A percentile compares a stretch with the other conserved stretches of the same genome.
Conservation (phyloP, 2,797 vertebrate species). For the Lutjanus argentimaculatus region DNA sequence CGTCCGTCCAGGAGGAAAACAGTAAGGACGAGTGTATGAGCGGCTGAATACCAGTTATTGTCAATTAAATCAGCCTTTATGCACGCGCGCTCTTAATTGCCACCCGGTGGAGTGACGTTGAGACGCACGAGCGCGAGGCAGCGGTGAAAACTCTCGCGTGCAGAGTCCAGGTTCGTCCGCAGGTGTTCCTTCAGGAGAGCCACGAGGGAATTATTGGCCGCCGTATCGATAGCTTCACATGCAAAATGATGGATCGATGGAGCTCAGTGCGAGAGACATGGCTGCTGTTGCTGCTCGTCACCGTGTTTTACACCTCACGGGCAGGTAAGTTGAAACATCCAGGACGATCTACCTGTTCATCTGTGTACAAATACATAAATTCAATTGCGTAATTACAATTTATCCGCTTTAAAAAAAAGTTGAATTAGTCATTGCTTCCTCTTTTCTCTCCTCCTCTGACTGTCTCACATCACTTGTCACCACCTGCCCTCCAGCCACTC, state of each 20-base stretch:
- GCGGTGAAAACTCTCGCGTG: conserved; percentile 15
- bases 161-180: conserved; percentile 22
- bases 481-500: conserved; percentile 24
- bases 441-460: neutral
- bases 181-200: conserved; percentile 55
- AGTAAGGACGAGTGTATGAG: neutral
- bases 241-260: conserved; percentile 68
- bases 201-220: conserved; percentile 22
- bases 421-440: neutral
- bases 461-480: conserved; percentile 38
- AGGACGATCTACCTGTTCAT: neutral
- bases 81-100: conserved; percentile 45
- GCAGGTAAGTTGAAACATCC: conserved; percentile 71
- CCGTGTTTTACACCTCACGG: conserved; percentile 41
- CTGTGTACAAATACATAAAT: neutral
- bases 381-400: neutral
- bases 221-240: conserved; percentile 24
- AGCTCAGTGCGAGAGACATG: conserved; percentile 39
- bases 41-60: neutral
- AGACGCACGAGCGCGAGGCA: conserved; percentile 16
- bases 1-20: conserved; percentile 36
- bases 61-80: neutral
- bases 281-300: conserved; percentile 61
- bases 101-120: conserved; percentile 25
- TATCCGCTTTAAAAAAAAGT: neutral